Conservation (phyloP, 2,888 invertebrate species). For the Tolmerus cingulatus region DNA sequence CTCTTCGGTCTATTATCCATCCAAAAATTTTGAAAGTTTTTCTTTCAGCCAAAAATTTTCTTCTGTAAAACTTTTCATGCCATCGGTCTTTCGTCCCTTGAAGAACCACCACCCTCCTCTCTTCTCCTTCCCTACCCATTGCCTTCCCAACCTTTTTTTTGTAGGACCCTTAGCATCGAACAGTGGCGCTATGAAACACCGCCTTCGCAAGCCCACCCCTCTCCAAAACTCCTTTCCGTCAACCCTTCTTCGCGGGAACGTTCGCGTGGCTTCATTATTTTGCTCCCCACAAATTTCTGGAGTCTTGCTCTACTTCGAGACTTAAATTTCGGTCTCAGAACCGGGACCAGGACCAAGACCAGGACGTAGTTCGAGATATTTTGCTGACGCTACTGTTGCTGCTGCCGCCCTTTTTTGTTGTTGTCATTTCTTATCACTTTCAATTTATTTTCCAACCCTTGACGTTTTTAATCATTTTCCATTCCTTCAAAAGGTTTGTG, state of each 20-base stretch:
- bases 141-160: background rate
- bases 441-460: constrained; percentile 37
- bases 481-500: constrained; percentile 29
- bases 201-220: background rate
- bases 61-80: background rate
- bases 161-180: background rate
- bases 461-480: constrained; percentile 40
- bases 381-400: background rate
- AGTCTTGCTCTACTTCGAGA: background rate
- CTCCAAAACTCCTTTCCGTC: background rate
- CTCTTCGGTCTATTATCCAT: background rate
- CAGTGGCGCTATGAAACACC: background rate
- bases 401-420: background rate
- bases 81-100: background rate
- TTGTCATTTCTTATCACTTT: constrained; percentile 42
- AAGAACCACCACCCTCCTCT: background rate
- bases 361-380: background rate
- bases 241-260: background rate
- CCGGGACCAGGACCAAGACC: background rate
- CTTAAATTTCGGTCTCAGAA: background rate
- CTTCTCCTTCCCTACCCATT: background rate
- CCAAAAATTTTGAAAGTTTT: constrained; percentile 24
- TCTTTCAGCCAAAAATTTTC: constrained; percentile 1
- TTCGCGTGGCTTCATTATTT: constrained; percentile 37
- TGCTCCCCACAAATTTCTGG: background rate